These are phyloP conservation scores for Axea sp. DNA, from an alignment of 2,888 invertebrate genomes.

Conservation along the genomic window DNA sequence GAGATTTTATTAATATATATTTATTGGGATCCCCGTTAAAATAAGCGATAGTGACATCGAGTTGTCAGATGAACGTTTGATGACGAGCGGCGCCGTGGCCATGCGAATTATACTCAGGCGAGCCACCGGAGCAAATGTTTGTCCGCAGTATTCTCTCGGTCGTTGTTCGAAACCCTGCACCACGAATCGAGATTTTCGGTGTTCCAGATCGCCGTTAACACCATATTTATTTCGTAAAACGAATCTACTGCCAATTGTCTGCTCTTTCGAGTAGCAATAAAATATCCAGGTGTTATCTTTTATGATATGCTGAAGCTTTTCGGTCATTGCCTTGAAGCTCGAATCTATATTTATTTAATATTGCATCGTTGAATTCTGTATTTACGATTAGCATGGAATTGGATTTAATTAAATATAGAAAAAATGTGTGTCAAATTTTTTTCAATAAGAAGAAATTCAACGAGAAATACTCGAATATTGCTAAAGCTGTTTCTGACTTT, in stretches of 20 bases:
- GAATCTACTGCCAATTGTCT: neutral
- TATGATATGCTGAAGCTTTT: constrained; percentile 15
- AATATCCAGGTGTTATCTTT: constrained; percentile 18
- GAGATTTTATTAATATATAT: constrained; percentile 15
- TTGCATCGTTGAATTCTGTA: too few relatives aligned
- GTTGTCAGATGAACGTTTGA: constrained; percentile 2
- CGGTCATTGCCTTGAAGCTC: constrained; percentile 14
- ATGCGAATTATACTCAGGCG: constrained; percentile 8
- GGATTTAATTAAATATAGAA: too few relatives aligned
- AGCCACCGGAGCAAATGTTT: constrained; percentile 16
- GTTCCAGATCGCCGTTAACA: neutral
- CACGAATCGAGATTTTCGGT: constrained; percentile 13
- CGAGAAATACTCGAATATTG: too few relatives aligned
- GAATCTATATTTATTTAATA: too few relatives aligned
- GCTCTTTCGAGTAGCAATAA: neutral
- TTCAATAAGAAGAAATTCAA: too few relatives aligned
- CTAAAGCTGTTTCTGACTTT: too few relatives aligned
- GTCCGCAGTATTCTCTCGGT: neutral
- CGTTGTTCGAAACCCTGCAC: constrained; percentile 15
- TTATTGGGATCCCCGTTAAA: constrained; percentile 17
- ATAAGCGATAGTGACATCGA: constrained; percentile 9
- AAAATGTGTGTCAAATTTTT: too few relatives aligned
- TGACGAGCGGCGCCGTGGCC: constrained; percentile 7
- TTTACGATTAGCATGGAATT: too few relatives aligned
- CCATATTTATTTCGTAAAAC: constrained; percentile 1